These are phyloP conservation scores for Lordiphosa andalusiaca DNA, from an alignment of 2,888 invertebrate genomes.

Conservation along the genomic window DNA sequence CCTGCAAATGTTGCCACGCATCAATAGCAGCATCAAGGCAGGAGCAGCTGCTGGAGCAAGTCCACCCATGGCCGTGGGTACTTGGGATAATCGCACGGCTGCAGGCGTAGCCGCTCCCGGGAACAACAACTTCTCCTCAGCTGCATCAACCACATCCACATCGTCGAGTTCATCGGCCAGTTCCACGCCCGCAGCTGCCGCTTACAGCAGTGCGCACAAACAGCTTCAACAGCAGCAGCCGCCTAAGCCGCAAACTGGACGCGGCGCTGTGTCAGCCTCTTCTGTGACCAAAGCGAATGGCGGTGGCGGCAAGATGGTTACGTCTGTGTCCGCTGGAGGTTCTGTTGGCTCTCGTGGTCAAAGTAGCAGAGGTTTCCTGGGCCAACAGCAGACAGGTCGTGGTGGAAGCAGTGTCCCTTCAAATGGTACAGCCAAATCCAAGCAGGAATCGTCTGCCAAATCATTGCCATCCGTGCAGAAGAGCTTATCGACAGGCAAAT, in stretches of 20 bases:
- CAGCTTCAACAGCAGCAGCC: conserved; percentile 29
- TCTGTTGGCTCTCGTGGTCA: conserved; percentile 21
- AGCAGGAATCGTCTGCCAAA: conserved; percentile 37
- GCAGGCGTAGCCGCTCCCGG: conserved; percentile 28
- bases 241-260: conserved; percentile 24
- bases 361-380: conserved; percentile 13
- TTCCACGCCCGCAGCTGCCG: conserved; percentile 42
- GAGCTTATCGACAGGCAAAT: conserved; percentile 23
- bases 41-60: conserved; percentile 14
- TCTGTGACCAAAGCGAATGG: conserved; percentile 21
- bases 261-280: conserved; percentile 3
- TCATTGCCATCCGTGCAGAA: conserved; percentile 23
- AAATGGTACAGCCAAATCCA: conserved; percentile 44
- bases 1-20: conserved; percentile 88
- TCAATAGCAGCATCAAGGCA: conserved; percentile 78
- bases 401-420: conserved; percentile 31
- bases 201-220: conserved; percentile 49
- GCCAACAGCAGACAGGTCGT: conserved; percentile 24
- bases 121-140: conserved; percentile 50
- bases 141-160: conserved; percentile 70
- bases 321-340: conserved; percentile 14
- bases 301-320: conserved; percentile 32
- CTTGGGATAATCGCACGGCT: conserved; percentile 79
- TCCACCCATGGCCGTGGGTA: conserved; percentile 70
- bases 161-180: conserved; percentile 67